Conservation (phyloP, 2,797 vertebrate genomes). For the Hippopotamyrus pictus region DNA sequence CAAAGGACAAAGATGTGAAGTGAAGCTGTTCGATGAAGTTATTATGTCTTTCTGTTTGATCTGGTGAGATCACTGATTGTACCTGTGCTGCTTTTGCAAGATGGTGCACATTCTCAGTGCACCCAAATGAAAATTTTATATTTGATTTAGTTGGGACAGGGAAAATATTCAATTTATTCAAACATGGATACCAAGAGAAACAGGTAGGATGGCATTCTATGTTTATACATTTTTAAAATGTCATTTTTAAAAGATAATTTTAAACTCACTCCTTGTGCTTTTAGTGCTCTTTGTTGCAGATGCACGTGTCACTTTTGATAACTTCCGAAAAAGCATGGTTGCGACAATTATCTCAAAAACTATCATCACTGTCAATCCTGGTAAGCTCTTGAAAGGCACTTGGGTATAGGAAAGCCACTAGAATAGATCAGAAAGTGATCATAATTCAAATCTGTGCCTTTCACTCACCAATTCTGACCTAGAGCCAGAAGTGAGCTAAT, state of each 20-base stretch:
- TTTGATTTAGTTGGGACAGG: conserved; percentile 82
- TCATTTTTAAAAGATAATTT: conserved; percentile 23
- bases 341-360: conserved; percentile 87
- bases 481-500: not conserved
- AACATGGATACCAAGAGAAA: conserved; percentile 77
- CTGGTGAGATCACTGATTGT: conserved; percentile 67
- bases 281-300: conserved; percentile 92
- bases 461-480: not conserved
- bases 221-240: conserved; percentile 21
- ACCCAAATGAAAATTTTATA: conserved; percentile 32
- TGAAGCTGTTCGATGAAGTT: conserved; percentile 85
- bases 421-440: not conserved
- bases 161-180: conserved; percentile 83
- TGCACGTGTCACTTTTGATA: conserved; percentile 85
- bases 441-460: not conserved
- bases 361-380: conserved; percentile 89
- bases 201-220: conserved; percentile 64
- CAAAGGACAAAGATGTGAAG: conserved; percentile 86
- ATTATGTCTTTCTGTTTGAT: conserved; percentile 79
- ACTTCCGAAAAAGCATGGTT: conserved; percentile 82
- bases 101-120: not conserved
- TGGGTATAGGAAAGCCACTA: not conserved
- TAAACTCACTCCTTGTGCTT: conserved; percentile 33
- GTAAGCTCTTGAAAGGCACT: conserved; percentile 54
- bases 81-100: conserved; percentile 28